Percentiles rank a stretch among this genome's conserved stretches.
These are phyloP conservation scores for Lutraria lutraria DNA, from an alignment of 2,888 invertebrate species.

Conservation along the genomic window DNA sequence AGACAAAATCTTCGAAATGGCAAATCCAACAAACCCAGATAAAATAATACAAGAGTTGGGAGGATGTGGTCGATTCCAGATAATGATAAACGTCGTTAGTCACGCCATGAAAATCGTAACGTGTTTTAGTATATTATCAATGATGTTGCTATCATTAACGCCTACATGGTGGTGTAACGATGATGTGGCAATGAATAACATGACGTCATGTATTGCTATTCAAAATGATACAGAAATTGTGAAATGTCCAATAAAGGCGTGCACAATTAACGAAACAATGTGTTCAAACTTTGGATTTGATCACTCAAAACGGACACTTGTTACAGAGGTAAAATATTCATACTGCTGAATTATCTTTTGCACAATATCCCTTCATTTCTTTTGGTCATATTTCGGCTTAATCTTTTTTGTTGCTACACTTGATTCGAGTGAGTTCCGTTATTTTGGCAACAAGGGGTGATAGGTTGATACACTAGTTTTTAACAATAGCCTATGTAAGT, in stretches of 20 bases:
- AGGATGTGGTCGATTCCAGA: conserved; percentile 55
- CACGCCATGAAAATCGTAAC: conserved; percentile 45
- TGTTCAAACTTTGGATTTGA: conserved; percentile 45
- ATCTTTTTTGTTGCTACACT: too few species aligned
- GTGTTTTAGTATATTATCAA: conserved; percentile 23
- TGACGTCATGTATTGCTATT: conserved; percentile 16
- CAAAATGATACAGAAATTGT: neutral
- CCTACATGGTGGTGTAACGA: conserved; percentile 50
- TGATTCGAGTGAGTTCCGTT: too few species aligned
- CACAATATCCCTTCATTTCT: too few species aligned
- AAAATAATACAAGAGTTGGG: conserved; percentile 47
- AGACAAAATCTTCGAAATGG: neutral
- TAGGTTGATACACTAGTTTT: too few species aligned
- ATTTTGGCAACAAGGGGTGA: too few species aligned
- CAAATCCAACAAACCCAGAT: conserved; percentile 35
- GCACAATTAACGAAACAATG: conserved; percentile 37
- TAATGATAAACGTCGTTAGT: conserved; percentile 25
- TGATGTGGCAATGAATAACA: conserved; percentile 1
- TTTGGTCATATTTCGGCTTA: too few species aligned
- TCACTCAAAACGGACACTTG: conserved; percentile 28
- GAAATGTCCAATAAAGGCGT: conserved; percentile 30
- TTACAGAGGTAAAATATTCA: conserved; percentile 36
- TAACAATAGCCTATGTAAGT: too few species aligned
- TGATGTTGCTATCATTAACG: neutral
- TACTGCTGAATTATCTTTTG: too few species aligned